Evolutionary conservation across 2,888 invertebrate species (phyloP), one percentile per base, ranked within the genome.

Genomic region (Parnassius apollo): DNA sequence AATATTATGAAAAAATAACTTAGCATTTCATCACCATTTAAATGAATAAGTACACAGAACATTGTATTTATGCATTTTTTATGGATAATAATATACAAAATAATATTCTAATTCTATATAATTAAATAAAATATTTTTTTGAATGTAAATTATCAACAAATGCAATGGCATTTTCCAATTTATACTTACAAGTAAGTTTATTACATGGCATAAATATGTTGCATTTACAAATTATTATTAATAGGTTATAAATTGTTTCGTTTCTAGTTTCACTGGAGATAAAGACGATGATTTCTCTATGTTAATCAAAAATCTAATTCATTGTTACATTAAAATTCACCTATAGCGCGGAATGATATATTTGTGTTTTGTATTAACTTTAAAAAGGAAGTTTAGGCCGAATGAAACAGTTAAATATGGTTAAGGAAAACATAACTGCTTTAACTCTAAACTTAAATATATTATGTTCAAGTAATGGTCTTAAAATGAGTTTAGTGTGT

Each of bases 41-140:
- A 81, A 77, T 75, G 75, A 81, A 87, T 90, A 90, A 90, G 90
- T 90, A 90, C 90, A 86, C 76, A 77, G 75, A 81, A 80, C 79
- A 76, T 75, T 76, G 75, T 68, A 75, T 80, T 82, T 80, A 84
- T 81, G 83, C 82, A 82, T 74, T 57, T 61, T 60, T 61, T 67
- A 69, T 73, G 72, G 68, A 76, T 72, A 77, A 69, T 73, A 73
- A 81, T 78, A 81, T 71, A 71, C 71, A 76, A 77, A 74, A 79
- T 74, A 73, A 68, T 73, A 73, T 75, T 76, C 70, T 73, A 66
- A 69, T 69, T 65, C 65, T 65, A 68, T 65, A 64, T 62, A 66
- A 72, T 69, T 67, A 69, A 55, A 58, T 49, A 35, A 64, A 57
- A 57, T 42, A 57, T 57, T 22, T 52, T 42, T 56, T 57, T 44